Percentiles rank a stretch among this genome's conserved stretches.
Evolutionary conservation across 2,888 invertebrate species (phyloP).

Genomic region (Spodoptera exigua): DNA sequence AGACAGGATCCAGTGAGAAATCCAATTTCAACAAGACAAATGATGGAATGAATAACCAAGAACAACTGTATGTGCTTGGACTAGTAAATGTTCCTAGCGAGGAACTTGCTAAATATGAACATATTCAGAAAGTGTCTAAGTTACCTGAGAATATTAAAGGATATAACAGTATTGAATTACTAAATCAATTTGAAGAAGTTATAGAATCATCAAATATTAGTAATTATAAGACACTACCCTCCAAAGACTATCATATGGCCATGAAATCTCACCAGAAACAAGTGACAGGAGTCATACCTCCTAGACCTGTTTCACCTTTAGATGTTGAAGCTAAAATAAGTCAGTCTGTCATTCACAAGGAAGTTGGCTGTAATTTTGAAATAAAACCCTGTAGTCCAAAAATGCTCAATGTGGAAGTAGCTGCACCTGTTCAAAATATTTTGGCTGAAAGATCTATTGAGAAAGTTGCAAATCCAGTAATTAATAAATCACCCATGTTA

Average conservation of each 20-base stretch:
- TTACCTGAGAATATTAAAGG: constrained; percentile 87
- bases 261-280: constrained; percentile 60
- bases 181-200: constrained; percentile 85
- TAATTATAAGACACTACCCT: constrained; percentile 62
- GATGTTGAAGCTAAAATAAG: constrained; percentile 88
- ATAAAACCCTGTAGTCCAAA: constrained; percentile 87
- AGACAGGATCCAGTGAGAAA: constrained; percentile 61
- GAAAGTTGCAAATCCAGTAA: constrained; percentile 81
- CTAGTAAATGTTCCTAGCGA: constrained; percentile 85
- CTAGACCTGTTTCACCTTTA: constrained; percentile 82
- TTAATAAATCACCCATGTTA: constrained; percentile 67
- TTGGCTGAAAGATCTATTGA: constrained; percentile 81
- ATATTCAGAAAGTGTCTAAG: constrained; percentile 86
- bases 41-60: constrained; percentile 71
- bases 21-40: constrained; percentile 64
- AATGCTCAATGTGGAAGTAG: constrained; percentile 84
- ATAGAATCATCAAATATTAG: constrained; percentile 79
- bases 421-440: constrained; percentile 79
- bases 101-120: constrained; percentile 86
- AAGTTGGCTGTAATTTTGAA: constrained; percentile 88
- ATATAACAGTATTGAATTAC: constrained; percentile 82
- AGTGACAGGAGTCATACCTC: constrained; percentile 61
- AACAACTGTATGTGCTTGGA: constrained; percentile 85
- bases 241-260: constrained; percentile 64
- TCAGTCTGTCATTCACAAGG: constrained; percentile 88